phyloP scores from a whole-genome alignment of 1,140 invertebrate genomes.

The Drosophila serrata region DNA sequence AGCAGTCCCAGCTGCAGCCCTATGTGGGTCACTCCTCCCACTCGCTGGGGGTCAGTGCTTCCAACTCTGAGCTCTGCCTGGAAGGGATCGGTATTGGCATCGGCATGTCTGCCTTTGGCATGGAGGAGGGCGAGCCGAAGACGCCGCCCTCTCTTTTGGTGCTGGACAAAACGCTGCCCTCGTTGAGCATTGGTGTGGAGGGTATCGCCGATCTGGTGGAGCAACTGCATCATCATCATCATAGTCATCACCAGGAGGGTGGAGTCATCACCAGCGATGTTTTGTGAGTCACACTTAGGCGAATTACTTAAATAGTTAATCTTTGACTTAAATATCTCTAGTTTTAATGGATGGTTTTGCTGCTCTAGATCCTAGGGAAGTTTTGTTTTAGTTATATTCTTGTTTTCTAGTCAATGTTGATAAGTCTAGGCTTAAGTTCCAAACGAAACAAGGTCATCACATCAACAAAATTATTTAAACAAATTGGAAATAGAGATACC shows the following conservation, averaged over 20 bases:
- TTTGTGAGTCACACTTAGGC: constrained; percentile 40
- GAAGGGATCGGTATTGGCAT: constrained; percentile 59
- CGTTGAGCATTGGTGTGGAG: constrained; percentile 71
- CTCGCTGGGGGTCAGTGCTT: constrained; percentile 3
- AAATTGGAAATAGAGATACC: background rate
- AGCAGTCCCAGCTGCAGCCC: constrained; percentile 56
- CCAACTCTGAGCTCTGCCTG: constrained; percentile 52
- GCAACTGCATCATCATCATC: constrained; percentile 58
- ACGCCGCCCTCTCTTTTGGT: constrained; percentile 71
- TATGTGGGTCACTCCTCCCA: constrained; percentile 46
- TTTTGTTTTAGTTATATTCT: constrained; percentile 35
- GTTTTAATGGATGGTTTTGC: constrained; percentile 2
- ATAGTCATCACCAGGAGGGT: constrained; percentile 25
- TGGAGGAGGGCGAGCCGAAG: constrained; percentile 52
- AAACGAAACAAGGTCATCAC: background rate
- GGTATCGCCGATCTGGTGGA: constrained; percentile 72
- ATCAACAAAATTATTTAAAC: background rate
- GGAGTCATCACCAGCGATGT: constrained; percentile 28
- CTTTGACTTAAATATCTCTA: background rate
- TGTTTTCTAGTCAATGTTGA: constrained; percentile 42
- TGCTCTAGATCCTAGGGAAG: background rate
- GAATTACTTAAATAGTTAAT: constrained; percentile 56
- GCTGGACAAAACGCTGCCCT: constrained; percentile 74
- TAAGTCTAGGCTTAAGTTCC: constrained; percentile 13
- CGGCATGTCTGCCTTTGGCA: constrained; percentile 56